Base-by-base conservation (phyloP, 2,797 vertebrate genomes). In the Rachycentron canadum region DNA sequence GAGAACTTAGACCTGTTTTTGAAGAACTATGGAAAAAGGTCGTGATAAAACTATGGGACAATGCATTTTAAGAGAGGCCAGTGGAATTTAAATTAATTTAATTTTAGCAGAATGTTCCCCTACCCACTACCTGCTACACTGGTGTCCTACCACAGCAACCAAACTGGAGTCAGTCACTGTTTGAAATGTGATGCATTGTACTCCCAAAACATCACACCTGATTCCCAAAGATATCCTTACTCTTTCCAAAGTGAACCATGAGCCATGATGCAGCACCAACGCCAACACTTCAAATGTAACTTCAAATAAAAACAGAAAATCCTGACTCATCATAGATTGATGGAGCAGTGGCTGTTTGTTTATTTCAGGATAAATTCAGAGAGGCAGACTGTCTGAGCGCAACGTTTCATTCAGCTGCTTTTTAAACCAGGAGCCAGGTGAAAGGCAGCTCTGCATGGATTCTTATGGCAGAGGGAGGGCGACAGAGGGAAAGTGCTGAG, bases 261-360 rank as follows among this genome's bases (percentile, higher is more conserved):
- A 69, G 55, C 63, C 67, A 65, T 0, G 4, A 58, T 38, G 19
- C 26, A 7, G 32, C 17, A 0, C n/a, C 45, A 28, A 12, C 26
- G 49, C 53, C 77, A 76, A 38, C 38, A 19, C 52, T 77, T n/a
- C n/a, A 76, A 26, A 77, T 76, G 38, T 41, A 50, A 52, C 77
- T 61, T 73, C 19, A 67, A 69, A 79, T n/a, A 66, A 36, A 71
- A 25, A 65, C 60, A 30, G 61, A 14, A 71, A 72, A 69, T 72
- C 57, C 23, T 81, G 80, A 81, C 40, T 88, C 80, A 89, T 65
- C 16, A 10, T 4, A 36, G 64, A 86, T 78, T 71, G 76, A 79
- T 52, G 67, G n/a, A 13, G 19, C 53, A 6, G 56, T 32, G 40
- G 55, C 50, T 73, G 63, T 74, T 79, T 69, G 74, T 87, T 76